phyloP scores from a whole-genome alignment of 1,140 invertebrate species.

The Sinella curviseta region DNA sequence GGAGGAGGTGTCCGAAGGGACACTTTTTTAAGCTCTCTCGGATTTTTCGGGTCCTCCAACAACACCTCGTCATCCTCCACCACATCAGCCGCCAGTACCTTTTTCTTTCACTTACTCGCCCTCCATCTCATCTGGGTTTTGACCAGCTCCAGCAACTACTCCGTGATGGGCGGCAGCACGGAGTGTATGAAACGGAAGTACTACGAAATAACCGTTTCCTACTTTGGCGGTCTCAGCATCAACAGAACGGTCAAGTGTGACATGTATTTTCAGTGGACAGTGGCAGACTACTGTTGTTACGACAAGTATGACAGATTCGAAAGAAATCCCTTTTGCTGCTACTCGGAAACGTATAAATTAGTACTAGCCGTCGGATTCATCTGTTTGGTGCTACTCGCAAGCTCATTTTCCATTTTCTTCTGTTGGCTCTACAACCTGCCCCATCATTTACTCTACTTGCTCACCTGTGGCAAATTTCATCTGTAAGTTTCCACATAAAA shows the following conservation, averaged over 20 bases:
- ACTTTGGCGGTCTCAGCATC: not conserved
- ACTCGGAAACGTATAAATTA: constrained; percentile 47
- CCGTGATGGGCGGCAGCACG: not conserved
- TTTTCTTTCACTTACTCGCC: not conserved
- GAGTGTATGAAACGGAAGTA: constrained; percentile 15
- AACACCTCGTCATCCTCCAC: not conserved
- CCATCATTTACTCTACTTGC: constrained; percentile 42
- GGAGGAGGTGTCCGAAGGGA: too few species aligned
- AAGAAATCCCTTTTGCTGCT: constrained; percentile 44
- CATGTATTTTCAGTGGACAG: constrained; percentile 16
- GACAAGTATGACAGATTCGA: not conserved
- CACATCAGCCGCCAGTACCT: not conserved
- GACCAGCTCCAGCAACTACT: not conserved
- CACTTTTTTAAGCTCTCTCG: too few species aligned
- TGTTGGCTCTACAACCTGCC: constrained; percentile 48
- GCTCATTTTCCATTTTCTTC: constrained; percentile 39
- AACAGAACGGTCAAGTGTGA: not conserved
- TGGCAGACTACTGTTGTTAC: not conserved
- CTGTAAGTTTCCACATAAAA: constrained; percentile 39
- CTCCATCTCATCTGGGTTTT: not conserved
- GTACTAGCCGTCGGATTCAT: constrained; percentile 45
- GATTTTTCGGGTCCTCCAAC: not conserved
- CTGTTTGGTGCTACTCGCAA: constrained; percentile 34
- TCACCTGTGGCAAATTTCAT: constrained; percentile 44
- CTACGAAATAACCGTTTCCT: not conserved